phyloP scores from a whole-genome alignment of 2,888 invertebrate genomes.

The Neoaliturus tenellus region DNA sequence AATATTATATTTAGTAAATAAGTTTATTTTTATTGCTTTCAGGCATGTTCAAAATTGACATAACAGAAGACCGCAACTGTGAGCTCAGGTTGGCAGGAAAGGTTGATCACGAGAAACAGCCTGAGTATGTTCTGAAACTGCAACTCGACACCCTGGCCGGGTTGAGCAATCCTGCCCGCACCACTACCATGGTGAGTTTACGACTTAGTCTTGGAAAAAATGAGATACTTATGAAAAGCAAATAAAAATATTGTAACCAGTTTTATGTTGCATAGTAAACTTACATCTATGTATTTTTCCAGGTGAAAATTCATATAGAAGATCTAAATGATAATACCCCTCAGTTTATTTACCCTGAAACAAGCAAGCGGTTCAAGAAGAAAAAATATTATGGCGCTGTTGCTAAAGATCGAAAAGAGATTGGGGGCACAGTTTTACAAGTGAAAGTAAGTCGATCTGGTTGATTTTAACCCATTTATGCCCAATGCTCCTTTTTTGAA shows the following conservation, averaged over 20 bases:
- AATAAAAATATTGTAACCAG: too few species aligned
- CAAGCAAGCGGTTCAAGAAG: slow-evolving; percentile 75
- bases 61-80: slow-evolving; percentile 89
- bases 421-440: slow-evolving; percentile 86
- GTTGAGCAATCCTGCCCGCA: slow-evolving; percentile 85
- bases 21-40: too few species aligned
- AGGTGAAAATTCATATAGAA: slow-evolving; percentile 86
- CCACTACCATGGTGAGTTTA: slow-evolving; percentile 76
- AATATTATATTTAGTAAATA: too few species aligned
- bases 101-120: slow-evolving; percentile 88
- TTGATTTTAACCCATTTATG: too few species aligned
- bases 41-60: slow-evolving; percentile 83
- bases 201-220: too few species aligned
- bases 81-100: slow-evolving; percentile 83
- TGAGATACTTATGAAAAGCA: too few species aligned
- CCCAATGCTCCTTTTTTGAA: too few species aligned
- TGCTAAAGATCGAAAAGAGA: slow-evolving; percentile 80
- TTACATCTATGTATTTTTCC: too few species aligned
- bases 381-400: slow-evolving; percentile 85
- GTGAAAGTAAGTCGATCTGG: slow-evolving; percentile 77
- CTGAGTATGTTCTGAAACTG: slow-evolving; percentile 84
- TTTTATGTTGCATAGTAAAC: too few species aligned
- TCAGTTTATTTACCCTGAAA: slow-evolving; percentile 84
- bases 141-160: slow-evolving; percentile 88
- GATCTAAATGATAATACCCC: slow-evolving; percentile 96